A percentile compares a stretch with the other conserved stretches of the same genome.
Conservation (phyloP, 2,888 invertebrate species). For the Brenthis ino region DNA sequence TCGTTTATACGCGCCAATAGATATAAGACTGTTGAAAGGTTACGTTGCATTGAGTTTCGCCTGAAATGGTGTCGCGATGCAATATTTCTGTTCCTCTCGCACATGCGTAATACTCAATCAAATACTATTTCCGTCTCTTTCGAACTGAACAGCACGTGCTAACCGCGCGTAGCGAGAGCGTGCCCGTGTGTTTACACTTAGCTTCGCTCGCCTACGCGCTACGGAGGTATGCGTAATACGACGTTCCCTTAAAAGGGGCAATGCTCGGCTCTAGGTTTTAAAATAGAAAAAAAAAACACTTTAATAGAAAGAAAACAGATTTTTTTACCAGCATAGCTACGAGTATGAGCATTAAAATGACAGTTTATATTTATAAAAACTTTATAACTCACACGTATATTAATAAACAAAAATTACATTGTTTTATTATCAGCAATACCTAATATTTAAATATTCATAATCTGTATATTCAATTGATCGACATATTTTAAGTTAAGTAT, state of each 20-base stretch:
- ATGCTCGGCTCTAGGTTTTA: not conserved
- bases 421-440: no score
- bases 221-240: constrained; percentile 5
- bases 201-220: constrained; percentile 14
- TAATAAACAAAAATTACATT: no score
- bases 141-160: constrained; percentile 33
- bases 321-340: no score
- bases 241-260: constrained; percentile 28
- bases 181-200: constrained; percentile 29
- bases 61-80: constrained; percentile 74
- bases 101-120: constrained; percentile 29
- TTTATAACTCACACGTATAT: no score
- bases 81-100: constrained; percentile 53
- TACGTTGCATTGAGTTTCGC: constrained; percentile 52
- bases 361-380: no score
- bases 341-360: no score
- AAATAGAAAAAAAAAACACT: constrained; percentile 10
- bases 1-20: not conserved
- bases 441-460: no score
- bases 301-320: not conserved
- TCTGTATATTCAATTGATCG: no score
- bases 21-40: constrained; percentile 45
- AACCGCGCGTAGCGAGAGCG: constrained; percentile 18
- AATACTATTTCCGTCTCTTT: constrained; percentile 48
- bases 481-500: no score